Conservation (phyloP, 2,113 vertebrate genomes). For the Corythoichthys intestinalis region DNA sequence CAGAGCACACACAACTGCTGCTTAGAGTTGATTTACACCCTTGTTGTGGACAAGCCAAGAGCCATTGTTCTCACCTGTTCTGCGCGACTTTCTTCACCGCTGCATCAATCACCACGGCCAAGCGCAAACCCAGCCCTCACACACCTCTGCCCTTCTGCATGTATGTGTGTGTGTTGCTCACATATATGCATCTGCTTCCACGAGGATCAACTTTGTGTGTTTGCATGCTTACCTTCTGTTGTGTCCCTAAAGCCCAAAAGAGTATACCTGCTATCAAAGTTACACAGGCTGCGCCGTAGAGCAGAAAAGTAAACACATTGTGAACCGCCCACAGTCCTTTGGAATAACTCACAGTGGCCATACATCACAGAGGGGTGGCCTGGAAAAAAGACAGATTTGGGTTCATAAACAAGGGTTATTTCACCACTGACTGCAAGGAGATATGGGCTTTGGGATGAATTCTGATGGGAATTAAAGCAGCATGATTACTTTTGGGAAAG, state of each 20-base stretch:
- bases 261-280: conserved; percentile 30
- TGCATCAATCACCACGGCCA: conserved; percentile 46
- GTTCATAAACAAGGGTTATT: conserved; percentile 29
- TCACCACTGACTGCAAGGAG: conserved; percentile 3
- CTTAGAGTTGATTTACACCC: conserved; percentile 20
- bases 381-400: conserved; percentile 45
- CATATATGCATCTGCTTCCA: conserved; percentile 6
- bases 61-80: conserved; percentile 8
- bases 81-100: conserved; percentile 13
- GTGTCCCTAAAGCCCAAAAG: conserved; percentile 42
- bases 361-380: conserved; percentile 59
- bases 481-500: conserved; percentile 5
- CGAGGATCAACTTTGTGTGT: conserved; percentile 2
- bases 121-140: conserved; percentile 7
- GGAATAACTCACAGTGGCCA: conserved; percentile 44
- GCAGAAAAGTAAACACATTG: conserved; percentile 52
- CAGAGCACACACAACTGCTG: conserved; percentile 1
- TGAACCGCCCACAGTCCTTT: conserved; percentile 43
- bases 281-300: conserved; percentile 30
- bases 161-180: conserved; percentile 2
- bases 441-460: conserved; percentile 7
- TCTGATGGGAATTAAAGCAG: conserved; percentile 13
- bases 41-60: conserved; percentile 13
- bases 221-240: conserved; percentile 11
- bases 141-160: conserved; percentile 6